A percentile compares a stretch with the other conserved stretches of the same genome.
Conservation (phyloP, 2,113 vertebrate genomes). For the Recurvirostra avosetta region DNA sequence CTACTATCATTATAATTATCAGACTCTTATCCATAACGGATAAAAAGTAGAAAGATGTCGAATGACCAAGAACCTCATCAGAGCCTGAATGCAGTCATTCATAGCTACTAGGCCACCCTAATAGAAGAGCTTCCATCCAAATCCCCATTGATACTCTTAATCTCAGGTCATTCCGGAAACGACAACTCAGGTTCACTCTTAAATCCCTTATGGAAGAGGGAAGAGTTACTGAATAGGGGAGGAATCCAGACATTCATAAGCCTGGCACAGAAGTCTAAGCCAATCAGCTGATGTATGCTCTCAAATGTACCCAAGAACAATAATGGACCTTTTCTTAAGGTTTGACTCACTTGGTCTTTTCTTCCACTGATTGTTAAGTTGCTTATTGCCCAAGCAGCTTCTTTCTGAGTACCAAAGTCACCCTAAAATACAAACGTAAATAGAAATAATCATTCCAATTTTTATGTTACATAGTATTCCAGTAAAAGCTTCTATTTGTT, state of each 20-base stretch:
- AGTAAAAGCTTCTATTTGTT: neutral
- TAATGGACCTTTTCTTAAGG: neutral
- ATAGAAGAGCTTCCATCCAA: neutral
- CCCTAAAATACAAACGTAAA: constrained; percentile 75
- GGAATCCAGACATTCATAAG: neutral
- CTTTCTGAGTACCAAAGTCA: constrained; percentile 98
- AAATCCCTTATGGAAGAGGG: neutral
- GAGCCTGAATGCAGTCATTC: neutral
- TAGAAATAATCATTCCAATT: neutral
- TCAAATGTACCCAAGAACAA: neutral
- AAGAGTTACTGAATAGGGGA: neutral
- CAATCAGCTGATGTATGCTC: neutral
- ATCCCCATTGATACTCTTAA: neutral
- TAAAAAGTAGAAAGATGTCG: fast-evolving
- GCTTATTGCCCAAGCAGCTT: constrained; percentile 99
- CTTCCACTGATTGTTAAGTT: constrained; percentile 98
- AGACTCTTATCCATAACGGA: neutral
- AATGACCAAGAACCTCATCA: neutral
- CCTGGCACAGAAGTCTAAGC: neutral
- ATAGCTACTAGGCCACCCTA: neutral
- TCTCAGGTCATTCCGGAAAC: neutral
- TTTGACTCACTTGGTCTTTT: constrained; percentile 90
- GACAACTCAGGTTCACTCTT: neutral
- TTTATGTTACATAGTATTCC: neutral
- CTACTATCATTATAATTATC: neutral